Percentiles rank a stretch among this genome's conserved stretches.
These are phyloP conservation scores for Sebastes fasciatus DNA, from an alignment of 2,113 vertebrate genomes.

Conservation along the genomic window DNA sequence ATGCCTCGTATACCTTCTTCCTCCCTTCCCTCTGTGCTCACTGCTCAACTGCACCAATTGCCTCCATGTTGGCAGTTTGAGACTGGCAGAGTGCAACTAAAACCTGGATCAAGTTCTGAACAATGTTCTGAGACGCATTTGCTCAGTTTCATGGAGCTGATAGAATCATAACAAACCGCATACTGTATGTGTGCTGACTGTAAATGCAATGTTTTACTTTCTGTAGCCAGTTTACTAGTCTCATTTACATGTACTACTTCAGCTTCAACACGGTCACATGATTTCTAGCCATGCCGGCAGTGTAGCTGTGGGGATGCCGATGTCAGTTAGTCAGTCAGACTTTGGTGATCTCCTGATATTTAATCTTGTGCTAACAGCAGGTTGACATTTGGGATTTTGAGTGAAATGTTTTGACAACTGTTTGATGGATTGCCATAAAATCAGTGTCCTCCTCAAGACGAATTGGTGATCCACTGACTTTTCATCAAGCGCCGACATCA, in stretches of 20 bases:
- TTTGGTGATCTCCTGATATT: background rate
- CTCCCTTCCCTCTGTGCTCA: background rate
- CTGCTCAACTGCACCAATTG: background rate
- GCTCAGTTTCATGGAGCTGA: background rate
- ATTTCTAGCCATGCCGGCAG: too few species aligned
- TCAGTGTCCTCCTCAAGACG: background rate
- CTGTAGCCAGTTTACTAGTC: background rate
- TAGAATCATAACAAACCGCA: background rate
- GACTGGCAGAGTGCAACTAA: background rate
- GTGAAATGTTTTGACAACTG: too few species aligned
- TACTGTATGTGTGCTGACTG: background rate
- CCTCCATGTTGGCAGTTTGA: background rate
- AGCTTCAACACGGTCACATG: too few species aligned
- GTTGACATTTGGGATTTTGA: background rate
- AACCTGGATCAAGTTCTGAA: background rate
- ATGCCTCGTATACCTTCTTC: background rate
- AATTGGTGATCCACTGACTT: background rate
- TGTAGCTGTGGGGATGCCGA: too few species aligned
- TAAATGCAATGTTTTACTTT: background rate
- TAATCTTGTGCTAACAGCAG: background rate
- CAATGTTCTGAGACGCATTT: background rate
- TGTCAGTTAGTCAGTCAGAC: background rate
- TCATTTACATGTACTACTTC: background rate
- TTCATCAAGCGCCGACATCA: background rate
- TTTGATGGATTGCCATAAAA: background rate